These are phyloP conservation scores for Drosophila burlai DNA, from an alignment of 1,140 invertebrate species.

Conservation along the genomic window DNA sequence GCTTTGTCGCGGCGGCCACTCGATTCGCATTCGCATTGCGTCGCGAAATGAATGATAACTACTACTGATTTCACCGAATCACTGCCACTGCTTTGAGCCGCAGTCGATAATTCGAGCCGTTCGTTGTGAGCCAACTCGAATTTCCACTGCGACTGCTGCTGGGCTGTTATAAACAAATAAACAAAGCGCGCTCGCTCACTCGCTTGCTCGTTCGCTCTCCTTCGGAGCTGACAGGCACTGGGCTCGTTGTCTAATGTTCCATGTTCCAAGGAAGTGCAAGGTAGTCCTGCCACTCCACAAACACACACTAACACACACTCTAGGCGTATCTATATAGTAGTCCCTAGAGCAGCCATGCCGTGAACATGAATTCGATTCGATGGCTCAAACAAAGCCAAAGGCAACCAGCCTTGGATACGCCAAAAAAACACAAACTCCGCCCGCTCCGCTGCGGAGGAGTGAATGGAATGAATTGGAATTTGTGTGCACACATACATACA, in stretches of 20 bases:
- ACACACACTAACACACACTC: slow-evolving; percentile 47
- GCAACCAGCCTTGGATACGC: slow-evolving; percentile 65
- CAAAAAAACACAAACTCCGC: slow-evolving; percentile 17
- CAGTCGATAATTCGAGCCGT: slow-evolving; percentile 47
- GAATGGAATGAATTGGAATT: slow-evolving; percentile 14
- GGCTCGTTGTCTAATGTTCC: slow-evolving; percentile 53
- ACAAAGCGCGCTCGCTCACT: slow-evolving; percentile 38
- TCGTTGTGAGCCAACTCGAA: slow-evolving; percentile 51
- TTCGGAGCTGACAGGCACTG: slow-evolving; percentile 4
- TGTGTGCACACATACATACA: neutral
- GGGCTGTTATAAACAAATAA: slow-evolving; percentile 69
- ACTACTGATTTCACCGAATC: slow-evolving; percentile 28
- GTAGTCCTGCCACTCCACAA: slow-evolving; percentile 54
- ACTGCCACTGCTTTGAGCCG: slow-evolving; percentile 27
- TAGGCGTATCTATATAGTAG: slow-evolving; percentile 2
- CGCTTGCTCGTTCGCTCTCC: slow-evolving; percentile 3
- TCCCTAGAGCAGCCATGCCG: slow-evolving; percentile 21
- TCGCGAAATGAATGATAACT: slow-evolving; percentile 38
- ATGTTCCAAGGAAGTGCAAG: slow-evolving; percentile 53
- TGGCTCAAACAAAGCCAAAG: slow-evolving; percentile 59
- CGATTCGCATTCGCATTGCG: slow-evolving; percentile 50
- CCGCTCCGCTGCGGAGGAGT: neutral
- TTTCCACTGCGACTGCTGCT: slow-evolving; percentile 57
- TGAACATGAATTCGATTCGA: slow-evolving; percentile 64
- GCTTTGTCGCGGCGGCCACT: slow-evolving; percentile 10